Base-by-base conservation (phyloP, 2,888 invertebrate genomes). In the Microctonus aethiopoides region DNA sequence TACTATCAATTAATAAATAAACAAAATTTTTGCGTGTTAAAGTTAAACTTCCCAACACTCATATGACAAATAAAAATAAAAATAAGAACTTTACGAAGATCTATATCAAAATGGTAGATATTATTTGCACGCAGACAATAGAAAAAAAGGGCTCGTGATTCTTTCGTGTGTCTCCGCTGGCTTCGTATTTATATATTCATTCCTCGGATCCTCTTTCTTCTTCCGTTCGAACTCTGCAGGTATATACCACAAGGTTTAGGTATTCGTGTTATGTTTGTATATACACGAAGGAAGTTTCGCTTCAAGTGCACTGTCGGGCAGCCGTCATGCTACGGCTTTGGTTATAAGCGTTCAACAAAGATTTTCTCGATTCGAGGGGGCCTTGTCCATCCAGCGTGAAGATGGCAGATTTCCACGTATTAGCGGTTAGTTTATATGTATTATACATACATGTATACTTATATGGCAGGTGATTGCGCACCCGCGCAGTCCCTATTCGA, bases 141-240 rank as follows among this genome's bases (percentile, higher is more conserved):
- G n/a, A 59, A 10, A 59, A 32, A 59, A 59, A 59, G 59, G 59
- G 32, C 32, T 59, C n/a, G 29, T 29, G 29, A 56, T 56, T n/a
- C 56, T 29, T 56, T 56, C 56, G 13, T n/a, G 39, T 39, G n/a
- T 39, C 39, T 56, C 29, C 29, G 56, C 29, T 29, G 29, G 26
- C 56, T 56, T 4, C n/a, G n/a, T n/a, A n/a, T n/a, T n/a, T n/a
- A n/a, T n/a, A n/a, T n/a, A n/a, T n/a, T n/a, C 24, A 7, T 56
- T 29, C 34, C 2, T 32, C 32, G n/a, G 34, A 24, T n/a, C n/a
- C 13, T 41, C n/a, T 41, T 39, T 24, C 51, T 20, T 67, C 73
- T 82, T 82, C 81, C 82, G 80, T 79, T 74, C 75, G 77, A 68
- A 67, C 78, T n/a, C n/a, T n/a, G n/a, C 39, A 79, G 80, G 79